Conservation (phyloP, 2,888 invertebrate species). For the Schrankia costaestrigalis region DNA sequence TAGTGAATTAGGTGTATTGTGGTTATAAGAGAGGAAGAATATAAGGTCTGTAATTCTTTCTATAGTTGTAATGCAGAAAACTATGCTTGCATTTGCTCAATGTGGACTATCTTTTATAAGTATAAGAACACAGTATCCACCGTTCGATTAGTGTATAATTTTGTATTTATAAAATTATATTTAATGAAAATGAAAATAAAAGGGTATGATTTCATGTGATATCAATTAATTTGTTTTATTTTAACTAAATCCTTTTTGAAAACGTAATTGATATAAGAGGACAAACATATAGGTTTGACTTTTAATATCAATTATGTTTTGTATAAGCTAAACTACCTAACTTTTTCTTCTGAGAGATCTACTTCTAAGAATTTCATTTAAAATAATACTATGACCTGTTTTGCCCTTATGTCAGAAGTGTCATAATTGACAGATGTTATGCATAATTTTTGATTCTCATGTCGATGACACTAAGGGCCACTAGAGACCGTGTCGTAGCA, state of each 20-base stretch:
- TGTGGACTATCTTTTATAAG: conserved; percentile 41
- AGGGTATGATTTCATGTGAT: conserved; percentile 76
- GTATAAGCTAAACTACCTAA: too few relatives aligned
- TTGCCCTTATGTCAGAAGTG: too few relatives aligned
- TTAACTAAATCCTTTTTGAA: conserved; percentile 1
- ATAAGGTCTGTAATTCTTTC: not conserved
- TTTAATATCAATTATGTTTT: not conserved
- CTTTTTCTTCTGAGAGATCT: too few relatives aligned
- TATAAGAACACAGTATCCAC: conserved; percentile 61
- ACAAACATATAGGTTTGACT: too few relatives aligned
- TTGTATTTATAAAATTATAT: conserved; percentile 70
- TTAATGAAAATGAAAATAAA: conserved; percentile 65
- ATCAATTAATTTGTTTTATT: conserved; percentile 52
- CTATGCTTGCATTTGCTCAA: conserved; percentile 74
- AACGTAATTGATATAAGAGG: too few relatives aligned
- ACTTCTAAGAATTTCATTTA: too few relatives aligned
- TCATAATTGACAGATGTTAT: too few relatives aligned
- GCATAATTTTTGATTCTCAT: too few relatives aligned
- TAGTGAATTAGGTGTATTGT: not conserved
- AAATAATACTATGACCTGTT: too few relatives aligned
- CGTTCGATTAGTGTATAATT: conserved; percentile 61
- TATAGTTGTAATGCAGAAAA: conserved; percentile 14
- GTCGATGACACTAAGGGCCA: too few relatives aligned
- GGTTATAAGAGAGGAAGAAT: not conserved
- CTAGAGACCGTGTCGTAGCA: too few relatives aligned